phyloP scores from a whole-genome alignment of 2,888 invertebrate genomes.

The Eilema sororculum region DNA sequence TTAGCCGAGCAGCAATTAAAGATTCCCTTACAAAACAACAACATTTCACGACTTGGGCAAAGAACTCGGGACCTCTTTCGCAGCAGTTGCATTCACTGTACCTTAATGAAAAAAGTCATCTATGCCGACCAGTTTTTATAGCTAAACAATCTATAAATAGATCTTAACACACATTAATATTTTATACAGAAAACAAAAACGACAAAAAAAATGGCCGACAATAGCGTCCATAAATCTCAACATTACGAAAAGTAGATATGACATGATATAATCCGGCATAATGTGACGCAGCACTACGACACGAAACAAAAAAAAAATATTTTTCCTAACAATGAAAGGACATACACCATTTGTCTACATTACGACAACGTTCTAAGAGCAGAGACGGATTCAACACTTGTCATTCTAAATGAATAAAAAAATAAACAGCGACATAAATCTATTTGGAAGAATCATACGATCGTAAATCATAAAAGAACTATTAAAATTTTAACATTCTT shows the following conservation, averaged over 20 bases:
- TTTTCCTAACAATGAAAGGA: conserved; percentile 29
- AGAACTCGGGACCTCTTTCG: neutral
- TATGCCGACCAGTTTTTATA: neutral
- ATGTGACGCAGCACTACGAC: conserved; percentile 31
- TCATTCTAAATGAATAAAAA: conserved; percentile 41
- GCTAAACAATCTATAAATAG: neutral
- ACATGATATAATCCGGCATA: conserved; percentile 45
- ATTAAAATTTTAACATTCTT: conserved; percentile 43
- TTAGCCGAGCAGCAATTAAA: too few relatives aligned
- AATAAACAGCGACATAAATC: conserved; percentile 45
- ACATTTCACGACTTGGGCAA: too few relatives aligned
- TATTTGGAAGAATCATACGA: conserved; percentile 41
- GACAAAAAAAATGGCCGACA: conserved; percentile 7
- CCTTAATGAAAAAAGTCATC: neutral
- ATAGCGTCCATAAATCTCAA: conserved; percentile 43
- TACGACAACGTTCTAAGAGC: conserved; percentile 35
- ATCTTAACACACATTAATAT: neutral
- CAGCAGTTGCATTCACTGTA: neutral
- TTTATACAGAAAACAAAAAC: neutral
- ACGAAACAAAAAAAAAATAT: conserved; percentile 31
- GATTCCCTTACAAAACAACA: too few relatives aligned
- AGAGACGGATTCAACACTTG: conserved; percentile 30
- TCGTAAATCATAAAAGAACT: conserved; percentile 46
- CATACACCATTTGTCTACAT: conserved; percentile 42
- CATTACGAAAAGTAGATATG: conserved; percentile 43